Conservation (phyloP, 2,888 invertebrate genomes). For the Fabriciana adippe region DNA sequence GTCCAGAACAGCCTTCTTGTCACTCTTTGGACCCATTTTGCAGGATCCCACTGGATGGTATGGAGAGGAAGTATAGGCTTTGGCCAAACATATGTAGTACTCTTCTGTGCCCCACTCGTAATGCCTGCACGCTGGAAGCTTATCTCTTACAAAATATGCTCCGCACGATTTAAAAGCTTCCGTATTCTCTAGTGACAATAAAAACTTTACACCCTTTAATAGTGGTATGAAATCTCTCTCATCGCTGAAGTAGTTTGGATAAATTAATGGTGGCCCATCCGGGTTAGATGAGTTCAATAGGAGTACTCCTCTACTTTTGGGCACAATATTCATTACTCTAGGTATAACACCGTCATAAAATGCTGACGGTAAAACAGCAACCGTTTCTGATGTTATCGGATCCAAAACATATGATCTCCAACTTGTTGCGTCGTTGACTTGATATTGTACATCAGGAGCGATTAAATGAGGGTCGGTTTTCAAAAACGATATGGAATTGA, state of each 20-base stretch:
- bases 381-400: constrained; percentile 64
- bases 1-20: constrained; percentile 85
- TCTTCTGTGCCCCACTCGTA: constrained; percentile 83
- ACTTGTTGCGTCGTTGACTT: constrained; percentile 70
- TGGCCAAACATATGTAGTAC: constrained; percentile 84
- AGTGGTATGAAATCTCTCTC: constrained; percentile 82
- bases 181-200: constrained; percentile 80
- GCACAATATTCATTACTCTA: constrained; percentile 81
- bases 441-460: constrained; percentile 85
- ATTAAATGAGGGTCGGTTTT: constrained; percentile 71
- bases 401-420: constrained; percentile 78
- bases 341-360: constrained; percentile 83
- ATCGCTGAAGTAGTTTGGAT: constrained; percentile 83
- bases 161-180: constrained; percentile 79
- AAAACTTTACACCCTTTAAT: constrained; percentile 82
- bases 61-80: constrained; percentile 78
- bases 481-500: constrained; percentile 81
- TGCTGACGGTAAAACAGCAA: constrained; percentile 72
- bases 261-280: constrained; percentile 85
- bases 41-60: constrained; percentile 72
- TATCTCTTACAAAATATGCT: constrained; percentile 75
- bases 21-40: constrained; percentile 80
- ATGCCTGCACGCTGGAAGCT: constrained; percentile 79
- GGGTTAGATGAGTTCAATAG: constrained; percentile 85
- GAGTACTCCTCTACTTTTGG: constrained; percentile 83